Evolutionary conservation across 2,888 invertebrate species (phyloP).

Genomic region (Coleophora flavipennella): DNA sequence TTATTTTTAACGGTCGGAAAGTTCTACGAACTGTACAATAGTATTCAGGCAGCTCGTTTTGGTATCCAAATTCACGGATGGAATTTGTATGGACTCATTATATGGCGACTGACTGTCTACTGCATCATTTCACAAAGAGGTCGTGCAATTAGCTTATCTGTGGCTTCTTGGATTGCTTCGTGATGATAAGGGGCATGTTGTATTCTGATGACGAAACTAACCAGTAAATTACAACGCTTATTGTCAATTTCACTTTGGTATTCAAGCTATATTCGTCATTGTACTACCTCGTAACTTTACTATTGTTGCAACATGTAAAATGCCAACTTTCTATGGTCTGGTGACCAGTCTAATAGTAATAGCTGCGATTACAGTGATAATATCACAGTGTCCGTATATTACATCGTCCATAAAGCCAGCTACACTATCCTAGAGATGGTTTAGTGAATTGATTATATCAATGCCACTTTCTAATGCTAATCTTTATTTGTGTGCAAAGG

Average conservation of each 20-base stretch:
- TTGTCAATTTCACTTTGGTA: constrained; percentile 4
- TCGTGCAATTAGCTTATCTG: constrained; percentile 8
- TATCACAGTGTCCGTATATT: constrained; percentile 27
- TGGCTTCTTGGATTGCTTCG: constrained; percentile 1
- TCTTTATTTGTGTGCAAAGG: constrained; percentile 35
- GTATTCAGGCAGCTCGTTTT: constrained; percentile 15
- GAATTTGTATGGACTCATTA: constrained; percentile 16
- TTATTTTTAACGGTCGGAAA: constrained; percentile 22
- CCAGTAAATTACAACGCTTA: constrained; percentile 1
- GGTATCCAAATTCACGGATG: constrained; percentile 16
- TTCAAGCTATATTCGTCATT: constrained; percentile 6
- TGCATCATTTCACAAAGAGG: constrained; percentile 1
- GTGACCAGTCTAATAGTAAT: constrained; percentile 34
- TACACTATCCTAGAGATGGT: background rate
- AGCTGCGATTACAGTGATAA: constrained; percentile 38
- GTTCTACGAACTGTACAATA: constrained; percentile 25
- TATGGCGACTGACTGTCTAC: constrained; percentile 5
- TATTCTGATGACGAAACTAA: too few species aligned
- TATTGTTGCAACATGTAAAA: constrained; percentile 21
- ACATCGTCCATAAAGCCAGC: constrained; percentile 21
- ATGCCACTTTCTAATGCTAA: constrained; percentile 47
- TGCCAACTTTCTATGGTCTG: constrained; percentile 40
- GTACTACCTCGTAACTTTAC: constrained; percentile 8
- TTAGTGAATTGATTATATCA: constrained; percentile 28
- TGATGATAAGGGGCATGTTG: constrained; percentile 1